Evolutionary conservation across 1,140 invertebrate species (phyloP).

Genomic region (Drosophila auraria): DNA sequence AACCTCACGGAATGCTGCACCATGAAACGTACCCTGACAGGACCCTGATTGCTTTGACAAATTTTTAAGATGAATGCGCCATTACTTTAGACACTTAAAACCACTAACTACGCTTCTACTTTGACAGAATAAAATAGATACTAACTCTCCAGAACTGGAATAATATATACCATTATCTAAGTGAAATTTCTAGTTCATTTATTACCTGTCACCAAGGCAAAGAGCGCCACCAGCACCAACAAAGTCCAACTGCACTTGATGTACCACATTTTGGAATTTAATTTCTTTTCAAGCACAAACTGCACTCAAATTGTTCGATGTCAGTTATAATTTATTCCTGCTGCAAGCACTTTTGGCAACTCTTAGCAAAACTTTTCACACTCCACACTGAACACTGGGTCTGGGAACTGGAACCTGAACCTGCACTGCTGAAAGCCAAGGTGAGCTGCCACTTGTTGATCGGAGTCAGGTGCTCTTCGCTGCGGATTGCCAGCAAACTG

Average conservation of each 20-base stretch:
- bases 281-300: slow-evolving; percentile 1
- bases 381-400: background rate
- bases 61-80: no score
- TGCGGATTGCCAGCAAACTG: slow-evolving; percentile 74
- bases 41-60: no score
- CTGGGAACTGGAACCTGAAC: slow-evolving; percentile 3
- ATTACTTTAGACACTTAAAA: background rate
- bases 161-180: background rate
- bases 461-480: slow-evolving; percentile 47
- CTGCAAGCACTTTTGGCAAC: slow-evolving; percentile 38
- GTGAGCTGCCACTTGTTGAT: slow-evolving; percentile 28
- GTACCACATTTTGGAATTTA: slow-evolving; percentile 64
- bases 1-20: background rate
- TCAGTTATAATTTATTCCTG: slow-evolving; percentile 34
- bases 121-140: background rate
- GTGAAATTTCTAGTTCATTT: background rate
- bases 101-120: no score
- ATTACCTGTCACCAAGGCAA: slow-evolving; percentile 64
- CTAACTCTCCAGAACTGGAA: background rate
- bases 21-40: background rate
- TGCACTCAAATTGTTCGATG: slow-evolving; percentile 39
- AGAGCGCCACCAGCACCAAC: slow-evolving; percentile 60
- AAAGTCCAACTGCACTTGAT: slow-evolving; percentile 72
- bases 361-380: slow-evolving; percentile 35
- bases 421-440: background rate